Percentiles rank a stretch among this genome's conserved stretches.
Conservation (phyloP, 2,797 vertebrate genomes). For the Oreortyx pictus region DNA sequence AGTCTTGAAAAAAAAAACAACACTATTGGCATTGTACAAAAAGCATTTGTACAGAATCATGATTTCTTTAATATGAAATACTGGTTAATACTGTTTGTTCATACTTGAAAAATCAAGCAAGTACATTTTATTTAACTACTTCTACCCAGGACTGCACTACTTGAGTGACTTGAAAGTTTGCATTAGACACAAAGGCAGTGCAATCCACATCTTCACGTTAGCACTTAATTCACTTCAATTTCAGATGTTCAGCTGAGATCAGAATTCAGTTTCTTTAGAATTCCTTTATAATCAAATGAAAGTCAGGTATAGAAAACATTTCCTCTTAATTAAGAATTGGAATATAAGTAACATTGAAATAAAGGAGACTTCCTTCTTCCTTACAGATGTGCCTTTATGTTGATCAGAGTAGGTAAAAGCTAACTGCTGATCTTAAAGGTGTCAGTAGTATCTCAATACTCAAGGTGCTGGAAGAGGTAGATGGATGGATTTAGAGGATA, state of each 20-base stretch:
- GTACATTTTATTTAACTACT: neutral
- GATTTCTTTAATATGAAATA: neutral
- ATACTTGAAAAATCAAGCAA: neutral
- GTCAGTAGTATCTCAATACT: neutral
- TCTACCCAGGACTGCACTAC: neutral
- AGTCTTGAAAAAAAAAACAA: rapidly evolving
- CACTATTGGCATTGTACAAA: neutral
- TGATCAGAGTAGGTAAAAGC: neutral
- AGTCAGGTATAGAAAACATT: neutral
- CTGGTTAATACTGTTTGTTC: neutral
- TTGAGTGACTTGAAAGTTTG: neutral
- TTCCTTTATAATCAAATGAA: neutral
- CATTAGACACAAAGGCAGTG: neutral
- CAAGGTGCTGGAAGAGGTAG: neutral
- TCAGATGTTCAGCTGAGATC: neutral
- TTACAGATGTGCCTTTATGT: neutral
- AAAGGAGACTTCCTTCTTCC: neutral
- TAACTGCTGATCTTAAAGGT: neutral
- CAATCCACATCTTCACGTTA: neutral
- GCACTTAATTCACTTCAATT: neutral
- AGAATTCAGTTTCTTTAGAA: neutral
- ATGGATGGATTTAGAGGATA: neutral
- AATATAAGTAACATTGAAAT: neutral
- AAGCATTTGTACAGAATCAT: neutral
- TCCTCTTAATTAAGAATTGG: neutral